Evolutionary conservation across 2,888 invertebrate genomes (phyloP).

Genomic region (Notocelia uddmanniana): DNA sequence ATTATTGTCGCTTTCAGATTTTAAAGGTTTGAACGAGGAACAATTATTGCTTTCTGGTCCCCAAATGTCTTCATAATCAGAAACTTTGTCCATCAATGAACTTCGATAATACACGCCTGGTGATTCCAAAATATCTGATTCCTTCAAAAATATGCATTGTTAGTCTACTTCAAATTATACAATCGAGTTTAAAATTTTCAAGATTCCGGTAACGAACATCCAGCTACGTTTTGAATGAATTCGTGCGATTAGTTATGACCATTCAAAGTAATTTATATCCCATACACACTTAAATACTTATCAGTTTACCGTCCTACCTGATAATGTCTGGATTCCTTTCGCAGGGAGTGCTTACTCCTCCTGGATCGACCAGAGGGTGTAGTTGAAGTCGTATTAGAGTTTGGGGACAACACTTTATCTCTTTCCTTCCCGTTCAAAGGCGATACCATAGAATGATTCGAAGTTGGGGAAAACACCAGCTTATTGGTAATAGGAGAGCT

Average conservation of each 20-base stretch:
- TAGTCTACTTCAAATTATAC: not conserved
- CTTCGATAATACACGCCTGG: constrained; percentile 94
- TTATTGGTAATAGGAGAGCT: constrained; percentile 81
- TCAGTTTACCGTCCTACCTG: constrained; percentile 79
- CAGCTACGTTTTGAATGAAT: constrained; percentile 46
- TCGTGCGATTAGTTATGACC: constrained; percentile 70
- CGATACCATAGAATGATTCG: constrained; percentile 78
- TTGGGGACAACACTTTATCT: constrained; percentile 78
- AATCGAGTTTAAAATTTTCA: not conserved
- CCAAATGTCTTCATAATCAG: constrained; percentile 98
- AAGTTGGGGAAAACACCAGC: constrained; percentile 79
- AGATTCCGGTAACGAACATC: not conserved
- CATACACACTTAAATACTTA: constrained; percentile 50
- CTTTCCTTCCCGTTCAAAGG: constrained; percentile 76
- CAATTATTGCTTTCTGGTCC: constrained; percentile 86
- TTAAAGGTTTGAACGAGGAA: constrained; percentile 80
- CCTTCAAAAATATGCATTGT: constrained; percentile 69
- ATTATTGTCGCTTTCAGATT: constrained; percentile 72
- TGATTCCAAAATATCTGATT: constrained; percentile 94
- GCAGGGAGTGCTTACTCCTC: constrained; percentile 84
- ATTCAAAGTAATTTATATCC: constrained; percentile 50
- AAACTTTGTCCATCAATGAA: constrained; percentile 95
- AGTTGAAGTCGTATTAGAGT: constrained; percentile 80
- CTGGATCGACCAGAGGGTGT: constrained; percentile 86
- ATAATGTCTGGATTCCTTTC: constrained; percentile 90